Conservation (phyloP, 2,888 invertebrate species). For the Drosophila nigritarsus region DNA sequence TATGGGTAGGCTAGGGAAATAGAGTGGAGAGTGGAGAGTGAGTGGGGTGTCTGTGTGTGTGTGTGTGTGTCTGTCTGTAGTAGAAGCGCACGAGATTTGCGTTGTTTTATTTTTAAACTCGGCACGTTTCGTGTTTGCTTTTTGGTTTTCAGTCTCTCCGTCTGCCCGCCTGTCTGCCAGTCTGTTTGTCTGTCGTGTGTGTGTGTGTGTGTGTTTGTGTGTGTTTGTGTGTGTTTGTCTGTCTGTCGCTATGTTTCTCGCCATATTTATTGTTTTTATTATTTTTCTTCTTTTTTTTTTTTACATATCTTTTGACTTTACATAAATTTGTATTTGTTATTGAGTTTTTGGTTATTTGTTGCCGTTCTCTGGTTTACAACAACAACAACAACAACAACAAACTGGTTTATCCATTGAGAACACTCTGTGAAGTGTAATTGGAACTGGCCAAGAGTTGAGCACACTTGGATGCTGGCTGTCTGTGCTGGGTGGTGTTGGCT, state of each 20-base stretch:
- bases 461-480: slow-evolving; percentile 18
- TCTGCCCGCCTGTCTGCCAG: background rate
- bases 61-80: slow-evolving; percentile 19
- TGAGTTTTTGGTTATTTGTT: slow-evolving; percentile 50
- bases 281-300: background rate
- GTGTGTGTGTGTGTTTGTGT: slow-evolving; percentile 3
- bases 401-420: slow-evolving; percentile 57
- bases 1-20: background rate
- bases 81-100: slow-evolving; percentile 70
- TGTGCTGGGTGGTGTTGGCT: slow-evolving; percentile 21
- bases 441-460: slow-evolving; percentile 21
- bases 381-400: slow-evolving; percentile 6
- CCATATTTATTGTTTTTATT: slow-evolving; percentile 2
- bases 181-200: background rate
- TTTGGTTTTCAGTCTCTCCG: slow-evolving; percentile 37
- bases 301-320: slow-evolving; percentile 57
- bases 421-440: slow-evolving; percentile 19
- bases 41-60: background rate
- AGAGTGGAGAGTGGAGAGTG: background rate
- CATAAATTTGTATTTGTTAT: slow-evolving; percentile 60
- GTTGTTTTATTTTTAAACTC: slow-evolving; percentile 70
- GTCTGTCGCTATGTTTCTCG: slow-evolving; percentile 8
- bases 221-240: background rate
- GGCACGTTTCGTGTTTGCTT: slow-evolving; percentile 74
- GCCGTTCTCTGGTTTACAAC: slow-evolving; percentile 58